A percentile compares a stretch with the other conserved stretches of the same genome.
phyloP scores from a whole-genome alignment of 2,113 vertebrate genomes.

The Thalassarche chlororhynchos region DNA sequence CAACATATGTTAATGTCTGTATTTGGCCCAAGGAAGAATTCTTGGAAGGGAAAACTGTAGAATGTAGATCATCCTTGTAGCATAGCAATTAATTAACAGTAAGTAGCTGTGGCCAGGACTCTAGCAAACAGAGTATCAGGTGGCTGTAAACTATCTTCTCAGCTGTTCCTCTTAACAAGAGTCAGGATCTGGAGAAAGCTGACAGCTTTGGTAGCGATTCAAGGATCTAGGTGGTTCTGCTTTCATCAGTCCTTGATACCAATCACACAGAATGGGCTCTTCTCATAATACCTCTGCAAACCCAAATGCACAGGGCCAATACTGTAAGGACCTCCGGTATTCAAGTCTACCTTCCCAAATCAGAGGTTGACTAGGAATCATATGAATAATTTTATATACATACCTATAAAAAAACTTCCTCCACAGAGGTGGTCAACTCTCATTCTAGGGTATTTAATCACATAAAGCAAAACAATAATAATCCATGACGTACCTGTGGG shows the following conservation, averaged over 20 bases:
- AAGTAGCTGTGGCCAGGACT: not conserved
- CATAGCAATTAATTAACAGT: slow-evolving; percentile 18
- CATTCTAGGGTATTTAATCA: not conserved
- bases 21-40: not conserved
- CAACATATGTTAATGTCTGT: not conserved
- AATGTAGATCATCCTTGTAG: not conserved
- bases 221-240: not conserved
- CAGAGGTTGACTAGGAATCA: not conserved
- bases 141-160: slow-evolving; percentile 26
- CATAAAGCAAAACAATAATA: not conserved
- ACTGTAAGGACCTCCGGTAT: not conserved
- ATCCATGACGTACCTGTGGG: not conserved
- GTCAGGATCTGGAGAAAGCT: not conserved
- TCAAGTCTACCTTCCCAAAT: not conserved
- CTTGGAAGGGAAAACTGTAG: not conserved
- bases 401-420: not conserved
- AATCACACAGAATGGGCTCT: not conserved
- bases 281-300: not conserved
- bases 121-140: not conserved
- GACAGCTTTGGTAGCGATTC: not conserved
- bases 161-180: not conserved
- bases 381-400: not conserved
- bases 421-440: not conserved
- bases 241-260: not conserved
- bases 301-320: not conserved